Percentiles rank a stretch among this genome's conserved stretches.
These are phyloP conservation scores for Battus philenor DNA, from an alignment of 1,140 invertebrate species.

Conservation along the genomic window DNA sequence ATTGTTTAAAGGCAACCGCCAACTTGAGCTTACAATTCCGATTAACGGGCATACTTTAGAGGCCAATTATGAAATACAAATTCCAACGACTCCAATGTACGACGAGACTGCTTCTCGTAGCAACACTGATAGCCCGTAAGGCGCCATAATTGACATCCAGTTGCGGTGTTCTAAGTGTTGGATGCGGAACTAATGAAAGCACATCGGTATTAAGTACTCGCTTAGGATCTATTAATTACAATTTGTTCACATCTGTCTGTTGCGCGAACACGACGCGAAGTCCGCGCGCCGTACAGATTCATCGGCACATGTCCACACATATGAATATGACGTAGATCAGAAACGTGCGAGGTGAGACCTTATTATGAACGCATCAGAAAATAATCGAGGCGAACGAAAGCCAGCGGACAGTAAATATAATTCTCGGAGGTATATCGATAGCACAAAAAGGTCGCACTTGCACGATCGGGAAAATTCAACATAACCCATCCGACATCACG, in stretches of 20 bases:
- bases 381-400: slow-evolving; percentile 22
- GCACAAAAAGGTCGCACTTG: slow-evolving; percentile 32
- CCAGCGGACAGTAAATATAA: slow-evolving; percentile 11
- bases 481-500: slow-evolving; percentile 47
- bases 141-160: slow-evolving; percentile 67
- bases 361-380: slow-evolving; percentile 18
- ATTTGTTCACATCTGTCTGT: slow-evolving; percentile 35
- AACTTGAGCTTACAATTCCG: slow-evolving; percentile 45
- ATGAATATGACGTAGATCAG: slow-evolving; percentile 26
- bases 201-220: slow-evolving; percentile 59
- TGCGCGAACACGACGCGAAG: slow-evolving; percentile 4
- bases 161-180: slow-evolving; percentile 34
- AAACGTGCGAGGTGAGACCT: slow-evolving; percentile 27
- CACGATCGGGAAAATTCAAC: slow-evolving; percentile 32
- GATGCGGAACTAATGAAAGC: slow-evolving; percentile 55
- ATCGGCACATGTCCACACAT: slow-evolving; percentile 53
- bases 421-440: slow-evolving; percentile 10
- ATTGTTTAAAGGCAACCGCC: slow-evolving; percentile 35
- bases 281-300: slow-evolving; percentile 18
- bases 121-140: slow-evolving; percentile 40
- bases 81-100: slow-evolving; percentile 47
- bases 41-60: slow-evolving; percentile 41
- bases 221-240: slow-evolving; percentile 39
- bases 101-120: slow-evolving; percentile 29
- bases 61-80: slow-evolving; percentile 38